phyloP scores from a whole-genome alignment of 2,888 invertebrate genomes.

The Ptycholaimellus sp. region DNA sequence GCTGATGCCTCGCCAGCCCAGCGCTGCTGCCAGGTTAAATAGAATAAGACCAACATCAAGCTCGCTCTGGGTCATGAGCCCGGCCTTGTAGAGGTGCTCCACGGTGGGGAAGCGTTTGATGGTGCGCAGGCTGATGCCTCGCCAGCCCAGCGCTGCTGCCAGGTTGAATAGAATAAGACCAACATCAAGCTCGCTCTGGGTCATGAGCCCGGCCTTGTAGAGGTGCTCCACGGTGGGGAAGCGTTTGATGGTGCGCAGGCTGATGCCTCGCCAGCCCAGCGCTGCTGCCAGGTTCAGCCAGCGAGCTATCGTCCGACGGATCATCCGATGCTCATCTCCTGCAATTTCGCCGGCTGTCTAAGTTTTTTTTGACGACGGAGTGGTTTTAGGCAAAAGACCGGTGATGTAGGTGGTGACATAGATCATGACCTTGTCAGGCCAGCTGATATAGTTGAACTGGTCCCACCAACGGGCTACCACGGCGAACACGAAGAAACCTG shows the following conservation, averaged over 20 bases:
- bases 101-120: too few species aligned
- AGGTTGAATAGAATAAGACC: too few species aligned
- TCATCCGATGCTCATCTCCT: conserved; percentile 22
- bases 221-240: conserved; percentile 29
- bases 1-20: too few species aligned
- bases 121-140: too few species aligned
- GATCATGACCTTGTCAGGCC: conserved; percentile 16
- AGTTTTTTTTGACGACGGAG: neutral
- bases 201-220: conserved; percentile 29
- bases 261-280: conserved; percentile 27
- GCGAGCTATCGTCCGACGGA: conserved; percentile 28
- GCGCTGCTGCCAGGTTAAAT: too few species aligned
- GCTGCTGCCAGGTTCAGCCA: conserved; percentile 27
- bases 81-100: too few species aligned
- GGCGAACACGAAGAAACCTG: too few species aligned
- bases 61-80: too few species aligned
- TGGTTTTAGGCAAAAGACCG: conserved; percentile 5
- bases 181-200: conserved; percentile 26
- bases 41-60: too few species aligned
- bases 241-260: conserved; percentile 26
- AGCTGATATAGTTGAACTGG: conserved; percentile 16
- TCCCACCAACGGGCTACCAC: conserved; percentile 15
- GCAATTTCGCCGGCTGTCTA: conserved; percentile 5
- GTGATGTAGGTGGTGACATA: conserved; percentile 16
- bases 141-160: too few species aligned